phyloP scores from a whole-genome alignment of 2,797 vertebrate species.

The Muscicapa striata region DNA sequence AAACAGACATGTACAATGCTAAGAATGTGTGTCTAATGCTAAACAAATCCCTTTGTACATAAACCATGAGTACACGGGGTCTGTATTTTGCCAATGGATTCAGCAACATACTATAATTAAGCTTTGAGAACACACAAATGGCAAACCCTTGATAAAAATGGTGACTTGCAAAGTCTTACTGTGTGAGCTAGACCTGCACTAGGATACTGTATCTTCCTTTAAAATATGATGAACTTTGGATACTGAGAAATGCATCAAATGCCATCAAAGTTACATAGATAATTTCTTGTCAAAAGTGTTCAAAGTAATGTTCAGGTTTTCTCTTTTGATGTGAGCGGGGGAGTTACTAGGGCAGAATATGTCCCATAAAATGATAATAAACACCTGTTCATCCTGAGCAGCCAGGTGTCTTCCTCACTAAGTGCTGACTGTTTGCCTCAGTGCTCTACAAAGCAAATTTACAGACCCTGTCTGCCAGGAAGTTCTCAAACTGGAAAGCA shows the following conservation, averaged over 20 bases:
- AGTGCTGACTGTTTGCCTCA: background rate
- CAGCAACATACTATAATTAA: background rate
- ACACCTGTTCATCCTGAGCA: background rate
- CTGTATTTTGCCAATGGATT: background rate
- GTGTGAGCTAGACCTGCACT: background rate
- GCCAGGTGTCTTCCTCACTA: background rate
- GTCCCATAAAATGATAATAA: background rate
- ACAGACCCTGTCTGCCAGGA: background rate
- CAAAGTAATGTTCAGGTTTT: background rate
- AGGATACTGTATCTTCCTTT: background rate
- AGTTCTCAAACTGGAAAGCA: background rate
- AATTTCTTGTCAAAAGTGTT: background rate
- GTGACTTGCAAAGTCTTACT: background rate
- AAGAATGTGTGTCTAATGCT: background rate
- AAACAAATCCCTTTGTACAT: slow-evolving; percentile 2
- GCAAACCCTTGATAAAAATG: background rate
- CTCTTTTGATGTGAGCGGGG: background rate
- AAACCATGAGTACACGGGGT: background rate
- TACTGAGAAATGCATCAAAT: background rate
- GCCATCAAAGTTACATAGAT: background rate
- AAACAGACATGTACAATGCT: background rate
- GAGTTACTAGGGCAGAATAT: background rate
- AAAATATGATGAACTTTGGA: background rate
- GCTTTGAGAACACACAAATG: background rate
- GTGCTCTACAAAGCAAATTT: background rate